phyloP scores from a whole-genome alignment of 2,797 vertebrate species.

The Centropyge bicolor region DNA sequence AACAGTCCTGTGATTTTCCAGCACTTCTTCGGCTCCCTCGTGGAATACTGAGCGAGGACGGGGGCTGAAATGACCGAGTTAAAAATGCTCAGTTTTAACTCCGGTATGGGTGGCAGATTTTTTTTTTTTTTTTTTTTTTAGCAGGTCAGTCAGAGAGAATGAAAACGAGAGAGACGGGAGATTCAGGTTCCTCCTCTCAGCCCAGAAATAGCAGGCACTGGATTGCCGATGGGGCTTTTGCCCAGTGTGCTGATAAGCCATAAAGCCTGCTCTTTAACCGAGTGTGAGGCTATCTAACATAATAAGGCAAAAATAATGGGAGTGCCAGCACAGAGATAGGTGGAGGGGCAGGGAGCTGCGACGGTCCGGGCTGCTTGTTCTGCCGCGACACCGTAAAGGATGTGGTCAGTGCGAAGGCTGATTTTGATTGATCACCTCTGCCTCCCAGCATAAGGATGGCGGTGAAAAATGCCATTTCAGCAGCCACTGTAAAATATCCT shows the following conservation, averaged over 20 bases:
- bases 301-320: conserved; percentile 60
- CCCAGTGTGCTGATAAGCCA: conserved; percentile 38
- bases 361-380: conserved; percentile 32
- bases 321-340: conserved; percentile 40
- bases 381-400: conserved; percentile 14
- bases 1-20: conserved; percentile 53
- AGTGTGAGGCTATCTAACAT: conserved; percentile 41
- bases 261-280: conserved; percentile 41
- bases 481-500: conserved; percentile 38
- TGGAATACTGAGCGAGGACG: conserved; percentile 52
- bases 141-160: conserved; percentile 25
- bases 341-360: conserved; percentile 18
- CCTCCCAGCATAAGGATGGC: conserved; percentile 23
- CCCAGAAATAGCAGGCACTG: conserved; percentile 50
- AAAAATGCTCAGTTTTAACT: conserved; percentile 43
- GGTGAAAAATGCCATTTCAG: conserved; percentile 41
- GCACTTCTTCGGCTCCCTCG: conserved; percentile 40
- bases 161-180: conserved; percentile 16
- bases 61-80: conserved; percentile 49
- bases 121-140: conserved; percentile 17
- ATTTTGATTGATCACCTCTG: conserved; percentile 69
- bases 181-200: conserved; percentile 29
- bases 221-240: conserved; percentile 53
- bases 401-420: conserved; percentile 46
- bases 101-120: conserved; percentile 19